Percentiles rank a stretch among this genome's conserved stretches.
These are phyloP conservation scores for Iguana delicatissima DNA, from an alignment of 2,797 vertebrate genomes.

Conservation along the genomic window DNA sequence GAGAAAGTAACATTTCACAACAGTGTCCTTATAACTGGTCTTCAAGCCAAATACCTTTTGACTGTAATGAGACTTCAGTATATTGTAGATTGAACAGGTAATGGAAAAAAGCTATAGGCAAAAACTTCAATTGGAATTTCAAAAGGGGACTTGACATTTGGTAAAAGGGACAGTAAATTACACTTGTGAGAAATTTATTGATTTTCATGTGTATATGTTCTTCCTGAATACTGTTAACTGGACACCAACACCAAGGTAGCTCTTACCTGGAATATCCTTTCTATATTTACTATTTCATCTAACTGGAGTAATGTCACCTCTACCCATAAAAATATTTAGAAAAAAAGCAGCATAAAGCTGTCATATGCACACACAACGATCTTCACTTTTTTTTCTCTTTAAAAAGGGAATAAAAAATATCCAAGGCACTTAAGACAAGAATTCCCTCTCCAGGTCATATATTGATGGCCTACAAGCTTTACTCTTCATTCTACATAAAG, in stretches of 20 bases:
- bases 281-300: slow-evolving; percentile 38
- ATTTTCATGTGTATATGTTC: not conserved
- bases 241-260: slow-evolving; percentile 34
- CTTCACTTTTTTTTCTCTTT: slow-evolving; percentile 56
- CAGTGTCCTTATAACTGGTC: not conserved
- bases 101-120: not conserved
- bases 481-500: slow-evolving; percentile 90
- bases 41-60: not conserved
- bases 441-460: slow-evolving; percentile 91
- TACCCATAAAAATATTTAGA: slow-evolving; percentile 65
- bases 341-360: slow-evolving; percentile 72
- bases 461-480: slow-evolving; percentile 81
- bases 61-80: not conserved
- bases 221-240: not conserved
- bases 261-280: not conserved
- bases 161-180: slow-evolving; percentile 37
- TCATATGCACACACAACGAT: slow-evolving; percentile 32
- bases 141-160: slow-evolving; percentile 5
- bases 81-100: accelerated
- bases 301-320: slow-evolving; percentile 50
- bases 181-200: slow-evolving; percentile 24
- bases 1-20: not conserved
- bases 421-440: slow-evolving; percentile 85
- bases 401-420: slow-evolving; percentile 45
- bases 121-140: not conserved